Conservation (phyloP, 2,888 invertebrate genomes). For the Helobdella robusta region DNA sequence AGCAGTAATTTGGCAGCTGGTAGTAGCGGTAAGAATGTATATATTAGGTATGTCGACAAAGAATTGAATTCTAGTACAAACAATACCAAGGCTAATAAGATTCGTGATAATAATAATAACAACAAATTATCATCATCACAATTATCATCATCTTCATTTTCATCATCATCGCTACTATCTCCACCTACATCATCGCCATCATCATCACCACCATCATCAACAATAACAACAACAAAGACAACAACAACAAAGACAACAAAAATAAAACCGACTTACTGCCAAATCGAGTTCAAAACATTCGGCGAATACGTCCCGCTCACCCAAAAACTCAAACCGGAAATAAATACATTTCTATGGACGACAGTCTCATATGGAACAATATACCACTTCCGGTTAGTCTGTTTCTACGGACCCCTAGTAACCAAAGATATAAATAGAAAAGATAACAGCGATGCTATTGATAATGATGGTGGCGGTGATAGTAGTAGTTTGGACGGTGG, state of each 20-base stretch:
- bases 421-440: too few relatives aligned
- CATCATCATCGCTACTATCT: neutral
- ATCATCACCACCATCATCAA: neutral
- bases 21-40: too few relatives aligned
- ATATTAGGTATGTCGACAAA: too few relatives aligned
- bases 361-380: constrained; percentile 11
- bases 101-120: too few relatives aligned
- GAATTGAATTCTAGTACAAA: too few relatives aligned
- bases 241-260: neutral
- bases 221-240: too few relatives aligned
- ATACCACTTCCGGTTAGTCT: constrained; percentile 6
- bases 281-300: constrained; percentile 2
- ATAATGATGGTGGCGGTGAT: constrained; percentile 4
- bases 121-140: constrained; percentile 8
- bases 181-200: neutral
- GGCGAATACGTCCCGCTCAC: constrained; percentile 1
- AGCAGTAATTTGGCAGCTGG: too few relatives aligned
- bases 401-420: too few relatives aligned
- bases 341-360: constrained; percentile 9
- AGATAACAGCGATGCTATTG: neutral
- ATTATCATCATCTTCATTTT: neutral
- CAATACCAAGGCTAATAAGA: too few relatives aligned
- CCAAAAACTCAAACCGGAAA: neutral
- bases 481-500: neutral
- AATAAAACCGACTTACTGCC: neutral